Evolutionary conservation across 1,140 invertebrate genomes (phyloP), one percentile per base, ranked within the genome.

Genomic region (Drosophila auraria): DNA sequence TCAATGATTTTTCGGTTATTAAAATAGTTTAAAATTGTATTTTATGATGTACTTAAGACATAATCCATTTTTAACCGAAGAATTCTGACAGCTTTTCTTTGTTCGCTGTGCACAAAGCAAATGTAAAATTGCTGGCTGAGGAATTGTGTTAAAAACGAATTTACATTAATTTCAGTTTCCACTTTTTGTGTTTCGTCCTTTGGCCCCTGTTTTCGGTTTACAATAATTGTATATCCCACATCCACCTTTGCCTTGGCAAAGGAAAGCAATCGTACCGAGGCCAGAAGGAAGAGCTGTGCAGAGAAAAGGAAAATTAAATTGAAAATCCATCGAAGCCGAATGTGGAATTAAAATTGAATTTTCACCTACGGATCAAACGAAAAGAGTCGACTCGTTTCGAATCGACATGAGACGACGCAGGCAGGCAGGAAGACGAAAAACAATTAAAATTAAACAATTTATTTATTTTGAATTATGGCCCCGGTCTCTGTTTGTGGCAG

Each of bases 91-190:
- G 0, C 12, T 40, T 25, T 15, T 11, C 33, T 11, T 38, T 38
- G 14, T 56, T 57, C 40, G 14, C 54, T 57, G 54, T 57, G 63
- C 71, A 84, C 78, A 89, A 86, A 68, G 78, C 82, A 82, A 73
- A 83, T 81, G 77, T 80, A 60, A 74, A 89, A 89, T 81, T 73
- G 70, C 82, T 54, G 56, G 64, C 74, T 77, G 86, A 84, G 64
- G 60, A 82, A 84, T 79, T 89, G 82, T 80, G 82, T 90, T 87
- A 75, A 84, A 86, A 90, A 69, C 56, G 75, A 86, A 90, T 86
- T 90, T 90, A 78, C 76, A 90, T 90, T 90, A 90, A 86, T 90
- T 89, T 77, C 64, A 73, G 65, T 80, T 72, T 80, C 60, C 60
- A 45, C 51, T 77, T 73, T 76, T 74, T 80, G 68, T 82, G 68